phyloP scores from a whole-genome alignment of 2,888 invertebrate genomes.

The Bombylius major region DNA sequence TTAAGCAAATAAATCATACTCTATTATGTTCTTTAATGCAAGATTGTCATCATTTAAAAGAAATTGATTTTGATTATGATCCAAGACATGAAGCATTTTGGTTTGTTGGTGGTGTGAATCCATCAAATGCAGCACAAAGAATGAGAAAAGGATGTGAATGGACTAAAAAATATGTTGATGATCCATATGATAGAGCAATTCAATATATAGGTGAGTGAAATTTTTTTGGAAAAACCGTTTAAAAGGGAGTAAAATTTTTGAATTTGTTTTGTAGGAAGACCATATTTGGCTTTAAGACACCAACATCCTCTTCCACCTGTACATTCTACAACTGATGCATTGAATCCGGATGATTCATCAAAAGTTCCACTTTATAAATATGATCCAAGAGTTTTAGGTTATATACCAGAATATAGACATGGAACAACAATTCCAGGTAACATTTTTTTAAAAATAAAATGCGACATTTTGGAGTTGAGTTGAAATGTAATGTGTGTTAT shows the following conservation, averaged over 20 bases:
- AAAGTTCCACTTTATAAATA: slow-evolving; percentile 44
- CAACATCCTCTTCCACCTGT: slow-evolving; percentile 54
- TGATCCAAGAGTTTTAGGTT: slow-evolving; percentile 51
- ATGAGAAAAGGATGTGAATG: slow-evolving; percentile 35
- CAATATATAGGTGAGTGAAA: slow-evolving; percentile 49
- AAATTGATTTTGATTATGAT: slow-evolving; percentile 54
- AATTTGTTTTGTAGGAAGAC: slow-evolving; percentile 33
- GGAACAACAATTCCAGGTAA: slow-evolving; percentile 65
- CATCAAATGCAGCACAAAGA: slow-evolving; percentile 38
- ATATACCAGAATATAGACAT: slow-evolving; percentile 43
- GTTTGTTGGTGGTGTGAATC: slow-evolving; percentile 61
- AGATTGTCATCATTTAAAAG: slow-evolving; percentile 46
- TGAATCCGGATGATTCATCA: slow-evolving; percentile 35
- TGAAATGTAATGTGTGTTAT: no score
- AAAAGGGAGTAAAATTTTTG: slow-evolving; percentile 12
- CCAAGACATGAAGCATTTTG: slow-evolving; percentile 79
- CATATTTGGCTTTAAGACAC: slow-evolving; percentile 57
- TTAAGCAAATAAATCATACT: slow-evolving; percentile 56
- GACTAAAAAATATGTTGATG: slow-evolving; percentile 38
- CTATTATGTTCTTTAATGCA: slow-evolving; percentile 47
- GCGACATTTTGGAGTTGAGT: no score
- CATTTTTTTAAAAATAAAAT: not conserved
- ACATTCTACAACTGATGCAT: slow-evolving; percentile 42
- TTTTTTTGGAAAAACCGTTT: not conserved
- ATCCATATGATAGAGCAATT: slow-evolving; percentile 50